Conservation (phyloP, 2,797 vertebrate genomes). For the Serranus cabrilla region DNA sequence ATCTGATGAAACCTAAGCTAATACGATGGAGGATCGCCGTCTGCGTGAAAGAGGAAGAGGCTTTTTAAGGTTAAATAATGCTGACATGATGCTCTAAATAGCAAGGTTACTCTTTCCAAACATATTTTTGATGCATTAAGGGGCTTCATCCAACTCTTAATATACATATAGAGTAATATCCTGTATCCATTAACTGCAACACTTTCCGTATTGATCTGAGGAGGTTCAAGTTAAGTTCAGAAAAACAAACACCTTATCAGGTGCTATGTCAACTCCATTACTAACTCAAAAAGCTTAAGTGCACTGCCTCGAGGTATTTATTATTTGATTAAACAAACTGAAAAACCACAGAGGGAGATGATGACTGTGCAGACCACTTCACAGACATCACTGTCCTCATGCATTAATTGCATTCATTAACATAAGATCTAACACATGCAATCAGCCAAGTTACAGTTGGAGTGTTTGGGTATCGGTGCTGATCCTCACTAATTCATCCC, state of each 20-base stretch:
- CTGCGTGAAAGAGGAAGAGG: constrained; percentile 46
- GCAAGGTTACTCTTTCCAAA: constrained; percentile 45
- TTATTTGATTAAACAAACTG: constrained; percentile 39
- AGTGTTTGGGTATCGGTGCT: constrained; percentile 32
- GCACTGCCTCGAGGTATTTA: constrained; percentile 14
- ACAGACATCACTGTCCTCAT: constrained; percentile 35
- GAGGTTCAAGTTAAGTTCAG: constrained; percentile 72
- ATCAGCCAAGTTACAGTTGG: constrained; percentile 39
- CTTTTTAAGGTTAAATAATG: constrained; percentile 68
- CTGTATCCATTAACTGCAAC: constrained; percentile 52
- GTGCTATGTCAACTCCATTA: constrained; percentile 24
- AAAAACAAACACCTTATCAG: constrained; percentile 60
- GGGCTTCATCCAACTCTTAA: constrained; percentile 31
- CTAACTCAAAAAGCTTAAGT: constrained; percentile 20
- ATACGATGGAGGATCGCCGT: constrained; percentile 70
- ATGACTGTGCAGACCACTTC: constrained; percentile 51
- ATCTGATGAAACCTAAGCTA: constrained; percentile 83
- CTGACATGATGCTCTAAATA: constrained; percentile 58
- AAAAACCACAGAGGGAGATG: constrained; percentile 12
- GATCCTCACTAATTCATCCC: constrained; percentile 57
- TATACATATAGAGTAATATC: constrained; percentile 43
- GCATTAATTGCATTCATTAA: constrained; percentile 65
- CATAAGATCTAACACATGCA: constrained; percentile 51
- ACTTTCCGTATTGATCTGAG: constrained; percentile 58
- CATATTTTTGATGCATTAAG: constrained; percentile 47